phyloP scores from a whole-genome alignment of 1,140 invertebrate species.

The Penaeus vannamei region DNA sequence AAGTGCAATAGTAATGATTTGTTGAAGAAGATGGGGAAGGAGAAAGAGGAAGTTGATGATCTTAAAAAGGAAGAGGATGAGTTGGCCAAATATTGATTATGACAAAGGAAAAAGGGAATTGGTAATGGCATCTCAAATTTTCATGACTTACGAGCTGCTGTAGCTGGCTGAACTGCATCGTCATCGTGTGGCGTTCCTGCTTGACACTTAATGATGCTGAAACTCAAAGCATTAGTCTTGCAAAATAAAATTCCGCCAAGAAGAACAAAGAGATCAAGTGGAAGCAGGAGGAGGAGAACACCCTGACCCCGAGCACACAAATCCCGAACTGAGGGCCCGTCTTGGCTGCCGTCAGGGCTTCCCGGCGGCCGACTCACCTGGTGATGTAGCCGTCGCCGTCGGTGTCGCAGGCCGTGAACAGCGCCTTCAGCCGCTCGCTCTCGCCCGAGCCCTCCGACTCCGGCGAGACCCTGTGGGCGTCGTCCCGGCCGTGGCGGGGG shows the following conservation, averaged over 20 bases:
- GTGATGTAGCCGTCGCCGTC: slow-evolving; percentile 57
- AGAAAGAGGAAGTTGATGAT: background rate
- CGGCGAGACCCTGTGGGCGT: slow-evolving; percentile 16
- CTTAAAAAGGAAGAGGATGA: background rate
- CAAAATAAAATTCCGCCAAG: too few relatives aligned
- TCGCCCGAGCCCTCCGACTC: slow-evolving; percentile 47
- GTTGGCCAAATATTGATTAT: background rate
- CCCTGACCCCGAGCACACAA: too few relatives aligned
- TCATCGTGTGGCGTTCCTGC: too few relatives aligned
- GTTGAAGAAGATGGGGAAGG: background rate
- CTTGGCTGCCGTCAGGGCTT: too few relatives aligned
- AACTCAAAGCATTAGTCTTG: too few relatives aligned
- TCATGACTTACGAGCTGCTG: too few relatives aligned
- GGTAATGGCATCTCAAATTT: background rate
- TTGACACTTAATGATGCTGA: too few relatives aligned
- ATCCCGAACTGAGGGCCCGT: background rate
- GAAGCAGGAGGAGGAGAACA: too few relatives aligned
- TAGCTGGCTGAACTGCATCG: too few relatives aligned
- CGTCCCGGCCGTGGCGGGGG: background rate
- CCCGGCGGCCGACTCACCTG: slow-evolving; percentile 35
- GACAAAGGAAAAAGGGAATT: background rate
- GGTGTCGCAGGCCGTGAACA: slow-evolving; percentile 52
- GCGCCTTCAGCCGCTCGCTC: slow-evolving; percentile 45
- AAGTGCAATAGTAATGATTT: background rate
- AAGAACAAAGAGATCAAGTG: too few relatives aligned